Evolutionary conservation across 2,113 vertebrate genomes (phyloP), one percentile per base, ranked within the genome.

Genomic region (Pteruthius melanotis): DNA sequence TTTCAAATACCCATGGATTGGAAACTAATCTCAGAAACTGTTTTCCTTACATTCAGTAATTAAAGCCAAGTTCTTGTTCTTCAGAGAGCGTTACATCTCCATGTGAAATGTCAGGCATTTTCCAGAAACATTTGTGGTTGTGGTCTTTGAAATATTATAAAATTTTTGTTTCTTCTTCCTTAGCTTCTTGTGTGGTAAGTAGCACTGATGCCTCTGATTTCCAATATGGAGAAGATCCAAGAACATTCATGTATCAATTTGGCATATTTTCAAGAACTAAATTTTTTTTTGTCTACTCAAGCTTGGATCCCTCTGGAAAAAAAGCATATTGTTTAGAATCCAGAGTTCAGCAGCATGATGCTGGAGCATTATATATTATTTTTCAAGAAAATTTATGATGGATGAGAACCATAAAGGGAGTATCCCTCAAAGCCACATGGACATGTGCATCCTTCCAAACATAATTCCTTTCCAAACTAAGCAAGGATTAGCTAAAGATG

Each of bases 401-500:
- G 40, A 69, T 68, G 64, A 85, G 39, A 83, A 83, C 79, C 12
- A 3, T 90, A 68, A 72, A 49, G 37, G 33, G 27, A 75, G 35
- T 90, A 88, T 92, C 40, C 6, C 2, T 90, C 71, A 97, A 94
- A 96, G 54, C 87, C 84, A 74, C 91, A 92, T 16, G 57, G 69
- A 85, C 83, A 63, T 74, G 47, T 96, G 77, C 79, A 93, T 96
- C 53, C 56, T 97, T 95, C 93, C 92, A 96, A 94, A 96, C 63
- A 83, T 71, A 95, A 95, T 92, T 89, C 70, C 66, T 92, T 95
- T 95, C 78, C 85, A 95, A 97, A 95, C 88, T 90, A 94, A 95
- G 93, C 56, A 89, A 95, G 83, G 87, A 93, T 95, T 96, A 96
- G 83, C 45, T 80, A 92, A 92, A 97, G 85, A 96, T 83, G 75